Evolutionary conservation across 2,797 vertebrate species (phyloP).

Genomic region (Gymnoscopelus microlampas): DNA sequence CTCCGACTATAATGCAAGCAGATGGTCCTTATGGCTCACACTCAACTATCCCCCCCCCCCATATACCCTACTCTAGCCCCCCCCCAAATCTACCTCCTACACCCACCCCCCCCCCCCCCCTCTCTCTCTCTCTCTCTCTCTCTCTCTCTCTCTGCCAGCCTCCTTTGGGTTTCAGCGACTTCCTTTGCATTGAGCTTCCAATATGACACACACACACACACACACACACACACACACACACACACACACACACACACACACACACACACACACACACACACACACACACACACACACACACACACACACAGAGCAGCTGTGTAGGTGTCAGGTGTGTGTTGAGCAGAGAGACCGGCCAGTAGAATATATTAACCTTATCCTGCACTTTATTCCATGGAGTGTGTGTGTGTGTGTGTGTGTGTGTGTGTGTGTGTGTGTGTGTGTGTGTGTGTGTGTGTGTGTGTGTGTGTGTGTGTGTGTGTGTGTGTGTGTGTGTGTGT

Average conservation of each 20-base stretch:
- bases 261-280: too few relatives aligned
- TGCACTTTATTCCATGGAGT: constrained; percentile 10
- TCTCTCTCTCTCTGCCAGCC: constrained; percentile 26
- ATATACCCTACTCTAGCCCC: constrained; percentile 72
- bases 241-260: too few relatives aligned
- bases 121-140: neutral
- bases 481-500: constrained; percentile 31
- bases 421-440: too few relatives aligned
- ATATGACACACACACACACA: too few relatives aligned
- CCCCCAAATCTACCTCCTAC: constrained; percentile 75
- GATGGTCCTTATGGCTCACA: constrained; percentile 92
- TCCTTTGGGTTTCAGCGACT: too few relatives aligned
- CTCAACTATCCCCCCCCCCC: constrained; percentile 78
- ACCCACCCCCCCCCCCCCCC: constrained; percentile 65
- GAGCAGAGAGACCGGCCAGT: constrained; percentile 81
- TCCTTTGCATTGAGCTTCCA: too few relatives aligned
- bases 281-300: too few relatives aligned
- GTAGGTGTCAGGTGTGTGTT: constrained; percentile 86
- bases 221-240: too few relatives aligned
- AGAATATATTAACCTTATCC: constrained; percentile 91
- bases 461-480: too few relatives aligned
- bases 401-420: too few relatives aligned
- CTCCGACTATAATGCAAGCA: constrained; percentile 88
- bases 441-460: too few relatives aligned
- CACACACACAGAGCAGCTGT: constrained; percentile 81